Conservation (phyloP, 37 sponge, comb jelly and placozoan genomes). For the Geodia barretti region DNA sequence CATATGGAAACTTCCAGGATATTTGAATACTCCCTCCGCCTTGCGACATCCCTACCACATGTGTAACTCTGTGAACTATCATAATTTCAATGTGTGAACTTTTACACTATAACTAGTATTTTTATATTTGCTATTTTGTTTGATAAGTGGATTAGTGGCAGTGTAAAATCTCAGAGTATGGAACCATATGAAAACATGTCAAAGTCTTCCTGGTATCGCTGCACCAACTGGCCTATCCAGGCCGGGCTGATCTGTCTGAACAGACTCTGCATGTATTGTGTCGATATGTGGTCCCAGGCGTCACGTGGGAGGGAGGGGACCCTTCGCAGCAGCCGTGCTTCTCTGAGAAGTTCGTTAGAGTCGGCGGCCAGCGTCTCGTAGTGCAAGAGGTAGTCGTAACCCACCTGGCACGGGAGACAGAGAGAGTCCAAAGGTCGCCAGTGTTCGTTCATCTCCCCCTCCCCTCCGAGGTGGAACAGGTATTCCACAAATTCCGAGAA, state of each 20-base stretch:
- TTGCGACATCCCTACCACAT: too few species aligned
- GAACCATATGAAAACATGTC: conserved; percentile 24
- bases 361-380: conserved; percentile 21
- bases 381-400: conserved; percentile 28
- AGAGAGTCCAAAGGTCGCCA: conserved; percentile 40
- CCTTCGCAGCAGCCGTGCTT: neutral
- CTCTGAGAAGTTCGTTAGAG: conserved; percentile 3
- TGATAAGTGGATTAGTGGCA: too few species aligned
- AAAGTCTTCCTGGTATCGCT: conserved; percentile 31
- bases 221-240: conserved; percentile 27
- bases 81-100: too few species aligned
- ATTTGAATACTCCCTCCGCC: neutral
- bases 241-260: conserved; percentile 6
- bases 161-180: neutral
- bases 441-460: conserved; percentile 41
- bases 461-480: neutral
- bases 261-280: conserved; percentile 8
- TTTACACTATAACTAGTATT: too few species aligned
- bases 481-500: conserved; percentile 47
- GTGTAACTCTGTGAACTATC: too few species aligned
- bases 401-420: conserved; percentile 28
- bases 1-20: conserved; percentile 66
- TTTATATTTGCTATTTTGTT: too few species aligned
- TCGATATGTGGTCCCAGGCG: conserved; percentile 15
- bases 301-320: conserved; percentile 1